These are phyloP conservation scores for Marronus borbonicus DNA, from an alignment of 2,888 invertebrate genomes.

Conservation along the genomic window DNA sequence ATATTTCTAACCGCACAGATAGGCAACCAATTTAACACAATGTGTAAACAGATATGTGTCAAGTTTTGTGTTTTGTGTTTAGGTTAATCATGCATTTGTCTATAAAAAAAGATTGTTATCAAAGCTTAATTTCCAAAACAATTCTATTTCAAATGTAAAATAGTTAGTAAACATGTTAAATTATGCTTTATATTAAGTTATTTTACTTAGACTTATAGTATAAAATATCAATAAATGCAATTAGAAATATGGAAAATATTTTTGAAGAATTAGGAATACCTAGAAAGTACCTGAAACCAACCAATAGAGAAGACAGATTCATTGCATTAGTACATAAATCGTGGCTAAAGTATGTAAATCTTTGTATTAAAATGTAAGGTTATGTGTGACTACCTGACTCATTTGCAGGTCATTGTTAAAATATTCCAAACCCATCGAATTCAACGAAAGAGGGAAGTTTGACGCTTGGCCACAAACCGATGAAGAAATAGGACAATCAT, in stretches of 20 bases:
- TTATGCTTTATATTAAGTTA: slow-evolving; percentile 21
- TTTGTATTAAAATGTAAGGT: slow-evolving; percentile 7
- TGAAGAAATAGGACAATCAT: slow-evolving; percentile 74
- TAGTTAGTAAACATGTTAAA: slow-evolving; percentile 16
- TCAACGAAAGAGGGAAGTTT: slow-evolving; percentile 65
- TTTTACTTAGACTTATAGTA: slow-evolving; percentile 13
- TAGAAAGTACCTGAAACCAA: slow-evolving; percentile 77
- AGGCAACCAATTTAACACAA: slow-evolving; percentile 14
- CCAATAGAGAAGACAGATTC: slow-evolving; percentile 75
- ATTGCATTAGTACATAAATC: slow-evolving; percentile 77
- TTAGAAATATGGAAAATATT: slow-evolving; percentile 76
- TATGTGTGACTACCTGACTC: not conserved
- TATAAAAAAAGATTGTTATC: slow-evolving; percentile 27
- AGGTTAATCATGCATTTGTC: slow-evolving; percentile 28
- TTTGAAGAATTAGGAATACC: slow-evolving; percentile 82
- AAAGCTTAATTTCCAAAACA: slow-evolving; percentile 30
- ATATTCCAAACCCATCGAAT: slow-evolving; percentile 69
- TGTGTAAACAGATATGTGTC: slow-evolving; percentile 28
- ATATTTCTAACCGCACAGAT: not conserved
- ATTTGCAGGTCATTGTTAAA: slow-evolving; percentile 69
- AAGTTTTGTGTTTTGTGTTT: slow-evolving; percentile 29
- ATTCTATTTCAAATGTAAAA: slow-evolving; percentile 14
- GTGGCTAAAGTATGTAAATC: slow-evolving; percentile 74
- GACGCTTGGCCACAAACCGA: slow-evolving; percentile 73
- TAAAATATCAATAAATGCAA: slow-evolving; percentile 31